These are phyloP conservation scores for Selenia dentaria DNA, from an alignment of 2,888 invertebrate genomes.

Conservation along the genomic window DNA sequence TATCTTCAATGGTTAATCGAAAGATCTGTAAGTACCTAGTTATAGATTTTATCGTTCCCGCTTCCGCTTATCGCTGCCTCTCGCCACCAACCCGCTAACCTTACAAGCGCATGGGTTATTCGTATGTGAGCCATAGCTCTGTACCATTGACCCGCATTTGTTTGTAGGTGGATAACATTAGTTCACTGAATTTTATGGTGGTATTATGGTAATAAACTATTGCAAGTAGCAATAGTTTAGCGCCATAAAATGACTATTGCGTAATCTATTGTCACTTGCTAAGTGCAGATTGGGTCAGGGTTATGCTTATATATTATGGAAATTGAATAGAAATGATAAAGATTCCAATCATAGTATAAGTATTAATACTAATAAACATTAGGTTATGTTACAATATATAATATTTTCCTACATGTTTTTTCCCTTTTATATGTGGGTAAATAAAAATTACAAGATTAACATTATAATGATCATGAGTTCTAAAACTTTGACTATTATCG, in stretches of 20 bases:
- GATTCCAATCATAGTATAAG: no score
- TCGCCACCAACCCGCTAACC: neutral
- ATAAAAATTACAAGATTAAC: no score
- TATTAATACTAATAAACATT: no score
- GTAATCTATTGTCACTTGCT: neutral
- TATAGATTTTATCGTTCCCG: no score
- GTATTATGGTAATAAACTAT: slow-evolving; percentile 38
- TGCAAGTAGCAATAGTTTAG: slow-evolving; percentile 26
- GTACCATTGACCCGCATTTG: slow-evolving; percentile 35
- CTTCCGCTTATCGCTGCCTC: slow-evolving; percentile 8
- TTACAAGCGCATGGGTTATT: slow-evolving; percentile 20
- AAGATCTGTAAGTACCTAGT: no score
- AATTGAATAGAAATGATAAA: slow-evolving; percentile 2
- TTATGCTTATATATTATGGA: slow-evolving; percentile 8
- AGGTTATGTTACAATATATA: no score
- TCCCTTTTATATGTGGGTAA: no score
- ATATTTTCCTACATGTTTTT: no score
- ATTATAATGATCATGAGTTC: no score
- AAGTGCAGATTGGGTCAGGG: slow-evolving; percentile 8
- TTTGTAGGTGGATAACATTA: slow-evolving; percentile 24
- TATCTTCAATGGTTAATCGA: no score
- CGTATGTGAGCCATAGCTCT: slow-evolving; percentile 26
- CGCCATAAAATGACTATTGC: neutral
- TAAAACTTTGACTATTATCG: no score
- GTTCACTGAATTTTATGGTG: slow-evolving; percentile 35